Base-by-base conservation (phyloP, 2,888 invertebrate genomes). In the Phragmatobia fuliginosa region DNA sequence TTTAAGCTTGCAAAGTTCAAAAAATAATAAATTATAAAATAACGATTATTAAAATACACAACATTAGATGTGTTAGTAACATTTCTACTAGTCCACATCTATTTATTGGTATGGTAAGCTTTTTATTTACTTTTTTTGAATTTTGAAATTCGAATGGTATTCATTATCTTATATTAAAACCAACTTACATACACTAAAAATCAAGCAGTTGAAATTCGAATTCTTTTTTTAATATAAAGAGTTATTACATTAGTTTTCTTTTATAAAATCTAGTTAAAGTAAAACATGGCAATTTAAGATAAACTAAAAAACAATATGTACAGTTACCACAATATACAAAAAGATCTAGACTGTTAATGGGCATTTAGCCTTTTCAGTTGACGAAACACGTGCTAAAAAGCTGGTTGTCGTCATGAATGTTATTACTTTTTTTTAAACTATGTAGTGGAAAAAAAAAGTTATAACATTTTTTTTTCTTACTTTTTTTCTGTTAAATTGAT, bases 261-360 rank as follows among this genome's bases (percentile, higher is more conserved):
- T 72, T 80, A 72, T 38, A 69, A 72, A 62, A 67, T 52, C 70
- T 75, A 79, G 74, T 71, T 80, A 81, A 83, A 85, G 78, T 85
- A 85, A 86, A 88, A 88, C 87, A 91, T 91, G 91, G 91, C 91
- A 88, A 83, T 85, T 87, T 80, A 85, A 84, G 78, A 78, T 85
- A 87, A 79, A 82, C 84, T 87, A 87, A 80, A 74, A 87, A 89
- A 90, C 87, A 89, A 90, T 92, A 91, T 92, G 89, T 92, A 93
- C 92, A 92, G 79, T 82, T 87, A 88, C 75, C 87, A 82, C 77
- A 90, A 90, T 90, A 88, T 90, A 91, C 90, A 91, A 79, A 87
- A 75, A 84, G 69, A 80, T 79, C 72, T 70, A 70, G 28, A 52
- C 31, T 76, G 58, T 71, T 75, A 68, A 36, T 14, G 66, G 77